A percentile compares a stretch with the other conserved stretches of the same genome.
These are phyloP conservation scores for Amblyjoppa fuscipennis DNA, from an alignment of 2,888 invertebrate genomes.

Conservation along the genomic window DNA sequence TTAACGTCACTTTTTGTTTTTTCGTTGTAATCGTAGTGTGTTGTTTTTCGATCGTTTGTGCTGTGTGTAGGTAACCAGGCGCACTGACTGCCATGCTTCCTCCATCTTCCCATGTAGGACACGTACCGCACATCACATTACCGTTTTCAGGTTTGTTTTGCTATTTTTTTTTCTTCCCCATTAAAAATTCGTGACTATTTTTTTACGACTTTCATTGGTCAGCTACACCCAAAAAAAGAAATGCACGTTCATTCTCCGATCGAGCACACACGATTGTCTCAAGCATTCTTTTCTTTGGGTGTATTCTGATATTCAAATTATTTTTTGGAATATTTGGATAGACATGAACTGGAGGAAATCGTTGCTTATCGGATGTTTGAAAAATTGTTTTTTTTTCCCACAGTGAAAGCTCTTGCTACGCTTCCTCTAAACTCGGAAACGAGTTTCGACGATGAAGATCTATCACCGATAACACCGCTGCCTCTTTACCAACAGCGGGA, in stretches of 20 bases:
- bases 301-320: not conserved
- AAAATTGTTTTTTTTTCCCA: conserved; percentile 57
- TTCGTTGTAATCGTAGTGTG: conserved; percentile 74
- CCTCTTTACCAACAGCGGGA: conserved; percentile 95
- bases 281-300: not conserved
- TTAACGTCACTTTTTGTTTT: not conserved
- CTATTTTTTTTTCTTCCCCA: conserved; percentile 70
- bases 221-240: not conserved
- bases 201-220: conserved; percentile 63
- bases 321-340: not conserved
- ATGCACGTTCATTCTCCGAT: not conserved
- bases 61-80: conserved; percentile 84
- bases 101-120: conserved; percentile 81
- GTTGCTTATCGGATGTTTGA: not conserved
- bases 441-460: conserved; percentile 90
- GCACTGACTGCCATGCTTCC: conserved; percentile 83
- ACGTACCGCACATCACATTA: conserved; percentile 79
- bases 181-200: conserved; percentile 81
- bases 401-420: conserved; percentile 92
- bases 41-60: conserved; percentile 83
- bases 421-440: conserved; percentile 87
- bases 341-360: not conserved
- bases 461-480: conserved; percentile 92
- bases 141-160: conserved; percentile 84
- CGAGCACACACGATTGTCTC: not conserved